Conservation (phyloP, 2,113 vertebrate species). For the Corapipo altera region DNA sequence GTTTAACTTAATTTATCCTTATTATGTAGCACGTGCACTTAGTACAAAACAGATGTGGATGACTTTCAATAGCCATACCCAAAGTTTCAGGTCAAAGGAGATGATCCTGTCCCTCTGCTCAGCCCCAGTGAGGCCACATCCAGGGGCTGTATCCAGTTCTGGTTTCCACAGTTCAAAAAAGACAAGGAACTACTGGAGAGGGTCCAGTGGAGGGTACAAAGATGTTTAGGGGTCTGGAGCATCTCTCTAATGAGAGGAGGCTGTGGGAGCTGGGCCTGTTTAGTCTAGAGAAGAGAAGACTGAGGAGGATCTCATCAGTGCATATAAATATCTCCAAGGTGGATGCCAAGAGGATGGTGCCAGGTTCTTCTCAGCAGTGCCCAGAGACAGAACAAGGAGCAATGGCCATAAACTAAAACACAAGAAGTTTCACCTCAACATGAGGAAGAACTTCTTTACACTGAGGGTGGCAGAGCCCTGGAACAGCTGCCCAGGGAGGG, state of each 20-base stretch:
- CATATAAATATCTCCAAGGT: neutral
- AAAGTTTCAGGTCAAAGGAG: neutral
- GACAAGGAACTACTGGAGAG: neutral
- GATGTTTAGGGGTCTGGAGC: neutral
- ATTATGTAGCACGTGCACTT: neutral
- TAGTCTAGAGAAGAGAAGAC: neutral
- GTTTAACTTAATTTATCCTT: neutral
- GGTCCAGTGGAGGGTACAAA: neutral
- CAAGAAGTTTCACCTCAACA: neutral
- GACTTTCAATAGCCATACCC: neutral
- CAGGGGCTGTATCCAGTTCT: neutral
- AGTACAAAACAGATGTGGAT: neutral
- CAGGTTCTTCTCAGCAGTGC: neutral
- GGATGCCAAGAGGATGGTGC: neutral
- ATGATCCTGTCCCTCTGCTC: too few relatives aligned
- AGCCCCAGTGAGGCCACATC: too few relatives aligned
- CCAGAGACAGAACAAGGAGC: neutral
- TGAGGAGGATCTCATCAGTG: neutral
- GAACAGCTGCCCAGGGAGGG: neutral
- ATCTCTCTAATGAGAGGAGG: neutral
- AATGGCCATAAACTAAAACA: neutral
- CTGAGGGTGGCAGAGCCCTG: neutral
- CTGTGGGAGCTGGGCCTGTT: neutral
- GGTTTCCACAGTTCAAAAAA: neutral
- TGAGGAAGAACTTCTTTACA: neutral